Evolutionary conservation across 2,888 invertebrate genomes (phyloP).

Genomic region (Eustalomyia histrio): DNA sequence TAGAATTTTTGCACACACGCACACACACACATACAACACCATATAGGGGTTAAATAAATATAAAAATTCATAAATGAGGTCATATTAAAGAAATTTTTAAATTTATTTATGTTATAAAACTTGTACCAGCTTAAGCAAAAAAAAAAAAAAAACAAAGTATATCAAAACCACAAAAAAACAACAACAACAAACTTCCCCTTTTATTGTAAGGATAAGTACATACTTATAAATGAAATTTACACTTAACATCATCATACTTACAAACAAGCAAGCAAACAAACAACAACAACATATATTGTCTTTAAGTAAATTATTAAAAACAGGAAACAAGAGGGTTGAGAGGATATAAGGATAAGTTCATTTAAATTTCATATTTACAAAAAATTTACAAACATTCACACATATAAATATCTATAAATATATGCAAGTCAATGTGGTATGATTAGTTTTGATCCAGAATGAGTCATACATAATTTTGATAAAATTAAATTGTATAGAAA

Average conservation of each 20-base stretch:
- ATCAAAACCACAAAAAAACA: neutral
- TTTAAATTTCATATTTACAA: neutral
- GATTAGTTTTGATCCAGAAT: constrained; percentile 15
- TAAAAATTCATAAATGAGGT: constrained; percentile 51
- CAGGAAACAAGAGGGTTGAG: constrained; percentile 35
- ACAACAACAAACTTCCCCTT: constrained; percentile 12
- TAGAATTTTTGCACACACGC: neutral
- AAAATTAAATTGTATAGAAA: constrained; percentile 53
- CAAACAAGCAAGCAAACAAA: neutral
- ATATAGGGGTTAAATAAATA: constrained; percentile 18
- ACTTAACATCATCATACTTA: constrained; percentile 45
- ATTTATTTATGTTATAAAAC: constrained; percentile 21
- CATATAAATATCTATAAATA: neutral
- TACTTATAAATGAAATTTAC: constrained; percentile 35
- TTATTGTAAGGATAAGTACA: neutral
- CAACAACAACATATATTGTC: constrained; percentile 24
- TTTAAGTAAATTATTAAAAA: constrained; percentile 34
- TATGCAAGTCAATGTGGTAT: constrained; percentile 8
- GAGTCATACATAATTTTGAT: constrained; percentile 56
- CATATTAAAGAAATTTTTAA: constrained; percentile 55
- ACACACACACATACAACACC: neutral
- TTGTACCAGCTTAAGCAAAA: neutral
- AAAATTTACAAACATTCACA: neutral
- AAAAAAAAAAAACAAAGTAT: neutral
- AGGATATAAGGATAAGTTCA: neutral